phyloP scores from a whole-genome alignment of 2,797 vertebrate genomes.

The Salarias fasciatus region DNA sequence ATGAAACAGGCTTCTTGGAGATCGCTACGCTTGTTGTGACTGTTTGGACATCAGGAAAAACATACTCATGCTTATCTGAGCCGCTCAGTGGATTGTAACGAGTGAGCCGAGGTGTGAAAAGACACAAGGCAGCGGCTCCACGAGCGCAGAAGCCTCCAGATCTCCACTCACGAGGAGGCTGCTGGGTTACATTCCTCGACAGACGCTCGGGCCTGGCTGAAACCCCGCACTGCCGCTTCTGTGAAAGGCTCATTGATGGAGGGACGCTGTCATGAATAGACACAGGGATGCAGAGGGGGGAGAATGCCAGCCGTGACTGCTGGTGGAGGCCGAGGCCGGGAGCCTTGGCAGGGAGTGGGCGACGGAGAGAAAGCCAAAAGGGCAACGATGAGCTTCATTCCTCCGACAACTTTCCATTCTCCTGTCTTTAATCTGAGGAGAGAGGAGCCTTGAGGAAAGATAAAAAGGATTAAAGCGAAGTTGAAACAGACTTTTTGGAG shows the following conservation, averaged over 20 bases:
- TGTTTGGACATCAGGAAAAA: too few species aligned
- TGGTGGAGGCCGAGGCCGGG: slow-evolving; percentile 28
- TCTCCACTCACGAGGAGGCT: slow-evolving; percentile 42
- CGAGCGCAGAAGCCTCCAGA: slow-evolving; percentile 29
- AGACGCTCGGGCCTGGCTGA: slow-evolving; percentile 32
- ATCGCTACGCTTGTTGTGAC: too few species aligned
- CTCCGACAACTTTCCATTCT: slow-evolving; percentile 9
- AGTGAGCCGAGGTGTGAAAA: slow-evolving; percentile 29
- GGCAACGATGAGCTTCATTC: slow-evolving; percentile 34
- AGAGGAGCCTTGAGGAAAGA: slow-evolving; percentile 20
- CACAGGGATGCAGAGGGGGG: slow-evolving; percentile 61
- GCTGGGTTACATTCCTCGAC: slow-evolving; percentile 66
- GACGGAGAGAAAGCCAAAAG: slow-evolving; percentile 31
- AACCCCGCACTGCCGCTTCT: slow-evolving; percentile 55
- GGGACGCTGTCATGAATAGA: slow-evolving; percentile 72
- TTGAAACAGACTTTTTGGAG: too few species aligned
- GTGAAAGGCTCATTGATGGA: slow-evolving; percentile 82
- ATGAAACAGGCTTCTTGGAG: neutral
- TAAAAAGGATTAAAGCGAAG: neutral
- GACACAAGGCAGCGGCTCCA: slow-evolving; percentile 8
- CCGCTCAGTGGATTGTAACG: neutral
- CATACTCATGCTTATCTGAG: neutral
- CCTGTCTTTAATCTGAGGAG: slow-evolving; percentile 27
- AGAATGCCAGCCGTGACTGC: slow-evolving; percentile 64
- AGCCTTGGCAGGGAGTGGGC: slow-evolving; percentile 50